phyloP scores from a whole-genome alignment of 2,888 invertebrate genomes.

The Dasysyrphus tricinctus region DNA sequence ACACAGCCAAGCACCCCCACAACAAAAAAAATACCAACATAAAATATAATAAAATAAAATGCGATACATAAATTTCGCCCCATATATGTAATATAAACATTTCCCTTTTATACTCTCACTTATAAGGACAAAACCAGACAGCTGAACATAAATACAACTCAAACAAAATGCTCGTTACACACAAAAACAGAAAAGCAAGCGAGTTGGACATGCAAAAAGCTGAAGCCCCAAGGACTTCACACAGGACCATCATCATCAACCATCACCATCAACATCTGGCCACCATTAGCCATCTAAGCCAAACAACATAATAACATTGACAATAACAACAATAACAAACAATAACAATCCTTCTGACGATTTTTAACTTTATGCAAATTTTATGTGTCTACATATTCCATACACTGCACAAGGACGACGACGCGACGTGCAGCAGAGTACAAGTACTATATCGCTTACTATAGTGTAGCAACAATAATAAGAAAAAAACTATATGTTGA shows the following conservation, averaged over 20 bases:
- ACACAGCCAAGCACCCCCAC: background rate
- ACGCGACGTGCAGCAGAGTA: conserved; percentile 43
- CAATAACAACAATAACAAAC: conserved; percentile 49
- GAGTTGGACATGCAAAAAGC: conserved; percentile 1
- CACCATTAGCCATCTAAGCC: conserved; percentile 45
- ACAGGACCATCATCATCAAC: background rate
- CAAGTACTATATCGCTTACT: background rate
- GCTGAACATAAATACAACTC: conserved; percentile 45
- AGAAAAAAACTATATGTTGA: background rate
- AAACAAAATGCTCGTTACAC: conserved; percentile 32
- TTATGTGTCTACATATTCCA: conserved; percentile 70
- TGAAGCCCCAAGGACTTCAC: background rate
- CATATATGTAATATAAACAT: conserved; percentile 56
- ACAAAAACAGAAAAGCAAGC: background rate
- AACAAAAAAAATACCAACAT: conserved; percentile 5
- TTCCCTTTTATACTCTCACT: conserved; percentile 53
- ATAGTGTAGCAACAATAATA: background rate
- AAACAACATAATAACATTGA: conserved; percentile 55
- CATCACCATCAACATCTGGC: conserved; percentile 1
- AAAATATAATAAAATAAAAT: conserved; percentile 38
- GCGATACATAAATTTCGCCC: conserved; percentile 51
- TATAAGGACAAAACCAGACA: conserved; percentile 40
- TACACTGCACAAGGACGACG: conserved; percentile 59
- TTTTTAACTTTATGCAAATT: conserved; percentile 73
- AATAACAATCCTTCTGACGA: conserved; percentile 55